Conservation (phyloP, 92 coral and sea anemone genomes). For the Porites divaricata region DNA sequence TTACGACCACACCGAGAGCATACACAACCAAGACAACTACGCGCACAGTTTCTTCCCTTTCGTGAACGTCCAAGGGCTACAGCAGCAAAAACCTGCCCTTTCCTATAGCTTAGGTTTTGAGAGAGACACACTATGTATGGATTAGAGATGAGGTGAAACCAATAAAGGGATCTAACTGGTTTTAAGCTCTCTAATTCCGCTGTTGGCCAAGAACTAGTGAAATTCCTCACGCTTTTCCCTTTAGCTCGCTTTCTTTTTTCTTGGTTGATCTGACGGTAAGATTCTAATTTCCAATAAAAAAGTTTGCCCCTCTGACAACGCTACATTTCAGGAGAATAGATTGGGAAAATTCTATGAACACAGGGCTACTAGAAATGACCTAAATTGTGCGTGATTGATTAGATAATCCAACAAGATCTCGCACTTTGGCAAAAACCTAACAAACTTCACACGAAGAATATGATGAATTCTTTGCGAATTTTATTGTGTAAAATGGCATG, state of each 20-base stretch:
- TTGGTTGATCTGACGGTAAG: not conserved
- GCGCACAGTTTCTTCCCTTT: not conserved
- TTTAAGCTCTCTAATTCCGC: constrained; percentile 69
- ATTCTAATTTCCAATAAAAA: no score
- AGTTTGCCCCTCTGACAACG: not conserved
- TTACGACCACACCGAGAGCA: constrained; percentile 40
- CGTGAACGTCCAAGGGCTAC: constrained; percentile 14
- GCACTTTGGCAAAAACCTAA: constrained; percentile 37
- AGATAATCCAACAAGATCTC: constrained; percentile 69
- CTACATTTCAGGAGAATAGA: not conserved
- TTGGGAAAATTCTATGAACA: constrained; percentile 11
- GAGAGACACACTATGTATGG: constrained; percentile 46
- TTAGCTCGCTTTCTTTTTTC: constrained; percentile 27
- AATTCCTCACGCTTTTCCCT: constrained; percentile 42
- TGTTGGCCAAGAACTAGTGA: constrained; percentile 41
- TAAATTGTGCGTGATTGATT: constrained; percentile 66
- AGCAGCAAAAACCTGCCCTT: constrained; percentile 53
- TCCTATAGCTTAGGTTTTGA: constrained; percentile 74
- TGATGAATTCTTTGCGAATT: not conserved
- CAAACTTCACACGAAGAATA: constrained; percentile 33
- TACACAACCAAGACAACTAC: not conserved
- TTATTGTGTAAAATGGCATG: constrained; percentile 27
- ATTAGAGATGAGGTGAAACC: constrained; percentile 78
- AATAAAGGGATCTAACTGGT: constrained; percentile 70
- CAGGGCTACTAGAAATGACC: constrained; percentile 11